These are phyloP conservation scores for Lepidothrix coronata DNA, from an alignment of 2,113 vertebrate genomes.

Conservation along the genomic window DNA sequence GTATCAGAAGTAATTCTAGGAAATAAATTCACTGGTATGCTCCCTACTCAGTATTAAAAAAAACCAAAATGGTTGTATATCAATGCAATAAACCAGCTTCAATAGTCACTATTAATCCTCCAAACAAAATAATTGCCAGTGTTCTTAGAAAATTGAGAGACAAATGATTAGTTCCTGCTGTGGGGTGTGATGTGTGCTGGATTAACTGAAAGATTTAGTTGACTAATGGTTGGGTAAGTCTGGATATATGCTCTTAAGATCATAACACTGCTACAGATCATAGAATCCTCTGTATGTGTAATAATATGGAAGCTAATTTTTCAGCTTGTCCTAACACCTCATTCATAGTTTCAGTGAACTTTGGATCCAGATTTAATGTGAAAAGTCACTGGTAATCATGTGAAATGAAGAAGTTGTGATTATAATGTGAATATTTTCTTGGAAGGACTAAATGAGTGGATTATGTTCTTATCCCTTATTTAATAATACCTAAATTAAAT, in stretches of 20 bases:
- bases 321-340: not conserved
- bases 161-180: not conserved
- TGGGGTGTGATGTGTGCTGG: not conserved
- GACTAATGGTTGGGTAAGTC: not conserved
- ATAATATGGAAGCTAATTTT: conserved; percentile 30
- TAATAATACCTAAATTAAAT: conserved; percentile 53
- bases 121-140: not conserved
- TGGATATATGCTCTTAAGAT: not conserved
- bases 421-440: conserved; percentile 42
- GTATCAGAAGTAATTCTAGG: not conserved
- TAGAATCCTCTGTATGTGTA: not conserved
- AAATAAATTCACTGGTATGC: not conserved
- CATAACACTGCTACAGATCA: not conserved
- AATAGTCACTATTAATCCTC: not conserved
- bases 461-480: conserved; percentile 61
- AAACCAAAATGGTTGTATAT: not conserved
- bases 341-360: conserved; percentile 19
- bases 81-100: not conserved
- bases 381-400: not conserved
- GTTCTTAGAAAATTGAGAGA: not conserved
- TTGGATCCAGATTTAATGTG: conserved; percentile 6
- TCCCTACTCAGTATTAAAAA: not conserved
- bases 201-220: conserved; percentile 7
- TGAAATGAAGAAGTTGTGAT: conserved; percentile 5
- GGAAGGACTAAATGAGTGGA: conserved; percentile 48